These are phyloP conservation scores for Cyclura pinguis DNA, from an alignment of 2,797 vertebrate species.

Conservation along the genomic window DNA sequence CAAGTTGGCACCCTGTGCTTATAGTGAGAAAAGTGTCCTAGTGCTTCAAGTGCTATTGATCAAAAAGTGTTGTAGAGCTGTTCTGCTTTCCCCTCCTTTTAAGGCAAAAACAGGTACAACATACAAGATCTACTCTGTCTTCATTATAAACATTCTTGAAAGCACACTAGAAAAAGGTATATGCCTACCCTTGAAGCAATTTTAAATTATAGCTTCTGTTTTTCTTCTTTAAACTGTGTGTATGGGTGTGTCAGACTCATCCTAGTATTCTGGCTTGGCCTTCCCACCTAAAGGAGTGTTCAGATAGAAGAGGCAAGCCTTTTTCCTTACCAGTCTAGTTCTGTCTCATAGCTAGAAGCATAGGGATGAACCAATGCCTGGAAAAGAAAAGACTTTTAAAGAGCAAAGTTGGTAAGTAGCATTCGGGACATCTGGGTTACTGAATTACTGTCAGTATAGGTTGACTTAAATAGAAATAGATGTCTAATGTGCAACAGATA, in stretches of 20 bases:
- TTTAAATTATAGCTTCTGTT: neutral
- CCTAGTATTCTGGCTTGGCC: constrained; percentile 30
- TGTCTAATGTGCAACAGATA: neutral
- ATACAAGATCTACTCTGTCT: neutral
- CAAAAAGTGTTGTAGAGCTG: neutral
- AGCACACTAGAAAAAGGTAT: neutral
- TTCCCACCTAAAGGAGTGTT: constrained; percentile 28
- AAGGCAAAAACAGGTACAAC: neutral
- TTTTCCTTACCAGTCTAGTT: constrained; percentile 27
- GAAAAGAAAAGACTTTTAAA: constrained; percentile 16
- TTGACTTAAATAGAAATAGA: neutral
- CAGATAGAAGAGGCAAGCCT: neutral
- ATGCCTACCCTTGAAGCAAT: neutral
- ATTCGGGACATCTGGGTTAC: neutral
- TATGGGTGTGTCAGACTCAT: constrained; percentile 22
- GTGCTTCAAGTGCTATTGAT: neutral
- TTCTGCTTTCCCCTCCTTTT: neutral
- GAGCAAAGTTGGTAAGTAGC: constrained; percentile 16
- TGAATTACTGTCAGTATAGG: neutral
- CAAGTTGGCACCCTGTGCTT: neutral
- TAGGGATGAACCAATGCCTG: neutral
- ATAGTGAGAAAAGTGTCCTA: neutral
- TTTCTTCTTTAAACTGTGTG: neutral
- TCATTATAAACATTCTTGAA: neutral
- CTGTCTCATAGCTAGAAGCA: neutral